phyloP scores from a whole-genome alignment of 2,888 invertebrate species.

The Nycteola revayana region DNA sequence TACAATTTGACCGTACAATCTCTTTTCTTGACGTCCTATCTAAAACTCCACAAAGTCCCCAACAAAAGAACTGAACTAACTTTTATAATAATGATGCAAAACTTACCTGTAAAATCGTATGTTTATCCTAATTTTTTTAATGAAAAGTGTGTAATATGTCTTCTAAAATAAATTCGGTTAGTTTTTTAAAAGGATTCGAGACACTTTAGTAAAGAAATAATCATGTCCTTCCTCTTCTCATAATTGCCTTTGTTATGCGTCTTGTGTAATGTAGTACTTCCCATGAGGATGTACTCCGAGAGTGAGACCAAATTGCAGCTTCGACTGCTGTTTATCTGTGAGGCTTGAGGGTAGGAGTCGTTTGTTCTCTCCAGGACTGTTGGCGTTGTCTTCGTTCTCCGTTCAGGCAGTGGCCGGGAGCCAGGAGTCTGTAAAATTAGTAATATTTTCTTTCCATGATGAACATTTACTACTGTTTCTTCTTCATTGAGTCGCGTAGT shows the following conservation, averaged over 20 bases:
- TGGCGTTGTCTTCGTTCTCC: constrained; percentile 44
- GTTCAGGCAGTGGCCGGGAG: constrained; percentile 61
- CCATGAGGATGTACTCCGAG: constrained; percentile 44
- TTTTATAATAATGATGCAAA: too few species aligned
- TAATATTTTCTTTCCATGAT: constrained; percentile 47
- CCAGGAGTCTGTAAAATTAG: constrained; percentile 43
- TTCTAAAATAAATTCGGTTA: too few species aligned
- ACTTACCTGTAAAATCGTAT: too few species aligned
- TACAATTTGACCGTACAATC: too few species aligned
- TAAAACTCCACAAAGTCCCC: too few species aligned
- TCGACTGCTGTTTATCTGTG: constrained; percentile 35
- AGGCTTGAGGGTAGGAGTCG: constrained; percentile 45
- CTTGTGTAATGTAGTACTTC: constrained; percentile 35
- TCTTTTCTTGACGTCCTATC: too few species aligned
- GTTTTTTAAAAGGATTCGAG: too few species aligned
- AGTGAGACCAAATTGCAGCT: constrained; percentile 57
- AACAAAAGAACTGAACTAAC: too few species aligned
- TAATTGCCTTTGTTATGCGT: constrained; percentile 49
- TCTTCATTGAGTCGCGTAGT: constrained; percentile 44
- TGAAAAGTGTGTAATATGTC: too few species aligned
- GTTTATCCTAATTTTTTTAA: too few species aligned
- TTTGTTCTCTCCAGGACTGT: constrained; percentile 57
- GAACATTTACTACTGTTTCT: constrained; percentile 31
- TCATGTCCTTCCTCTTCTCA: constrained; percentile 57
- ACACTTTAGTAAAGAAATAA: constrained; percentile 53